These are phyloP conservation scores for Pluvialis apricaria DNA, from an alignment of 2,113 vertebrate genomes.

Conservation along the genomic window DNA sequence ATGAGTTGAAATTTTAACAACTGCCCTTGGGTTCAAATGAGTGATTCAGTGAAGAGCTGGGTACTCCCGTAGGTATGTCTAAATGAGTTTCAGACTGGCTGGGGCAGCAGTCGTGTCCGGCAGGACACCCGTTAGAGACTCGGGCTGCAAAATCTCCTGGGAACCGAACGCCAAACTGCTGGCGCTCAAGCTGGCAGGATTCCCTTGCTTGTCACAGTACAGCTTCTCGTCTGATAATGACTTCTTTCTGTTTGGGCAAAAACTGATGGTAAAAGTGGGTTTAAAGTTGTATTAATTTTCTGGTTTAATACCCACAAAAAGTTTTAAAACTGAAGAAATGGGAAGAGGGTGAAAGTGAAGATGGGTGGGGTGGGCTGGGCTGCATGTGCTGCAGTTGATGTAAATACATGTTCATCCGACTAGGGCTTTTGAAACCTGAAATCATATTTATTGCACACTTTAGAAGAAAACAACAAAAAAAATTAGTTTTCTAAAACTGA, in stretches of 20 bases:
- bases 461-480: background rate
- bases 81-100: background rate
- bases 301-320: rapidly evolving
- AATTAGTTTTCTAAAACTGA: background rate
- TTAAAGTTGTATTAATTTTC: background rate
- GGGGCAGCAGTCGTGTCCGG: too few species aligned
- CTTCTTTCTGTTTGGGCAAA: background rate
- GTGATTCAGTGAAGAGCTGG: background rate
- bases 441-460: background rate
- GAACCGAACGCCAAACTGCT: background rate
- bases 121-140: background rate
- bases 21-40: background rate
- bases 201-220: too few species aligned
- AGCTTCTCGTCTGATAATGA: background rate
- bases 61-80: rapidly evolving
- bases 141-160: background rate
- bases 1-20: background rate
- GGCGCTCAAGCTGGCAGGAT: background rate
- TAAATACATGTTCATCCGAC: background rate
- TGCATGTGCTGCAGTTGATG: background rate
- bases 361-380: background rate
- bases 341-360: background rate
- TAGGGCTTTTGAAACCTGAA: background rate
- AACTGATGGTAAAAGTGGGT: background rate
- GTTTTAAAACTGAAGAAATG: background rate